Evolutionary conservation across 2,113 vertebrate genomes (phyloP).

Genomic region (Azemiops feae): DNA sequence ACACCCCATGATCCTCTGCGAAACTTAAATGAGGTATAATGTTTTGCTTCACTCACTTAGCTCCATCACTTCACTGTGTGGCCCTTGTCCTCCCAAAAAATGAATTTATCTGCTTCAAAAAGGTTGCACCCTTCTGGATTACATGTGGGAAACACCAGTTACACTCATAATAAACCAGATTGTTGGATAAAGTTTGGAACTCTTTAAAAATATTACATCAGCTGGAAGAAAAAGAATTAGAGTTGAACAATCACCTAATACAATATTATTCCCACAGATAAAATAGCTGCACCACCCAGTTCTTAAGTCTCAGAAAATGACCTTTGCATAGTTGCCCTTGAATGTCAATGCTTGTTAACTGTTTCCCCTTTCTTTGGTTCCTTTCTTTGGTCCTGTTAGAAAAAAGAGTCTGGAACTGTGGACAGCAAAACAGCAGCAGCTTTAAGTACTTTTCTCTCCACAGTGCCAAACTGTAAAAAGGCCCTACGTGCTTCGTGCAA

Average conservation of each 20-base stretch:
- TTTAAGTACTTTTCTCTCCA: slow-evolving; percentile 58
- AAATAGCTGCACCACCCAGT: not conserved
- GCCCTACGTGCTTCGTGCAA: slow-evolving; percentile 51
- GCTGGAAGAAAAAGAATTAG: not conserved
- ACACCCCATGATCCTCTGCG: not conserved
- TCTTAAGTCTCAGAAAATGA: not conserved
- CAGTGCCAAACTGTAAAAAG: slow-evolving; percentile 55
- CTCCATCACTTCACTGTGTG: not conserved
- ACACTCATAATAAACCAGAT: not conserved
- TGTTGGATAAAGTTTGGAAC: not conserved
- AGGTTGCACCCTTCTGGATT: not conserved
- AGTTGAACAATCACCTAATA: not conserved
- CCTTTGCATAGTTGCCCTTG: not conserved
- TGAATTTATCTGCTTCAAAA: not conserved
- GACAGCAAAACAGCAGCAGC: slow-evolving; percentile 50
- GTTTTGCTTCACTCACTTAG: not conserved
- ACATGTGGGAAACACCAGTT: not conserved
- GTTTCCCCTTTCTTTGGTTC: not conserved
- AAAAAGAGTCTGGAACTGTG: slow-evolving; percentile 22
- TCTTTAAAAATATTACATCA: not conserved
- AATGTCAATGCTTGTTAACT: not conserved
- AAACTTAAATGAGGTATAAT: not conserved
- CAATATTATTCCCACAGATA: not conserved
- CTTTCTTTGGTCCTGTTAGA: slow-evolving; percentile 18
- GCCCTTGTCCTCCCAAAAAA: not conserved